Evolutionary conservation across 2,797 vertebrate genomes (phyloP).

Genomic region (Sarcophilus harrisii): DNA sequence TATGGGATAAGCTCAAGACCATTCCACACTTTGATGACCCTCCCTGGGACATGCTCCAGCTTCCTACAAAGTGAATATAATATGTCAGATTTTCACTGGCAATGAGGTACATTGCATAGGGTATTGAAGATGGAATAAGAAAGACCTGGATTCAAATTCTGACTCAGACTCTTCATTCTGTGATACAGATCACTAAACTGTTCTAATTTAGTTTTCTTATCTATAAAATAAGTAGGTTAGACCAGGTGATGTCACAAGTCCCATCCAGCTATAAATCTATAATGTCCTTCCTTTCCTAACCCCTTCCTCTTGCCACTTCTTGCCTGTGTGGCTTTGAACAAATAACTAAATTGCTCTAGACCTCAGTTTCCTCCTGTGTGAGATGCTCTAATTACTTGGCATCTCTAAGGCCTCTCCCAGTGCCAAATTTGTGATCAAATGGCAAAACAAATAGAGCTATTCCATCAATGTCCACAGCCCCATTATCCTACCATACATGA

Average conservation of each 20-base stretch:
- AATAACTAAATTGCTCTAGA: not conserved
- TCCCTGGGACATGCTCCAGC: not conserved
- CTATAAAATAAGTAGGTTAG: not conserved
- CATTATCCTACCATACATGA: not conserved
- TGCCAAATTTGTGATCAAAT: not conserved
- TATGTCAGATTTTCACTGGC: not conserved
- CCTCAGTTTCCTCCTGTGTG: not conserved
- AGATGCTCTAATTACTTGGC: not conserved
- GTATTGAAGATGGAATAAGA: not conserved
- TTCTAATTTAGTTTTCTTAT: not conserved
- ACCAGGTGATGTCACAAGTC: not conserved
- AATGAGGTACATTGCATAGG: not conserved
- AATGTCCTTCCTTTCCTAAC: not conserved
- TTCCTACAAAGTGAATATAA: not conserved
- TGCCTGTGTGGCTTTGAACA: not conserved
- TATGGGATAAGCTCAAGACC: not conserved
- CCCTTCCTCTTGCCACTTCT: not conserved
- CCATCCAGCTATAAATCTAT: not conserved
- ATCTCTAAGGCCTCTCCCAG: not conserved
- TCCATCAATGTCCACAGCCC: not conserved
- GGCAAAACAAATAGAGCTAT: not conserved
- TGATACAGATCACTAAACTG: not conserved
- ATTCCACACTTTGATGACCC: not conserved
- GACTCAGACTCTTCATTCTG: not conserved
- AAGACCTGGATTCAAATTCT: not conserved